Percentiles rank a stretch among this genome's conserved stretches.
These are phyloP conservation scores for Caenorhabditis becei DNA, from an alignment of 2,888 invertebrate species.

Conservation along the genomic window DNA sequence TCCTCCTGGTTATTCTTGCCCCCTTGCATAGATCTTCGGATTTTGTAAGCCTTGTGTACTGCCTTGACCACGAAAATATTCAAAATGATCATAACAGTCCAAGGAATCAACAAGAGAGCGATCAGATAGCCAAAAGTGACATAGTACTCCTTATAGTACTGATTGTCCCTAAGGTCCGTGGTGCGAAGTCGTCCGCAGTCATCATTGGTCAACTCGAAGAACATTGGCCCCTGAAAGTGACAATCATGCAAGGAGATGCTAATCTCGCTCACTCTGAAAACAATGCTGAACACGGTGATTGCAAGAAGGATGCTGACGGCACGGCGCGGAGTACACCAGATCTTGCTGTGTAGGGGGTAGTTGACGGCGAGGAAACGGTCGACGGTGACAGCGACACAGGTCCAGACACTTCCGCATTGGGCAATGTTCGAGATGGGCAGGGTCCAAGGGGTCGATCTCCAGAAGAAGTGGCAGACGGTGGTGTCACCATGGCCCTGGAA, in stretches of 20 bases:
- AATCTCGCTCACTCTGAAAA: slow-evolving; percentile 70
- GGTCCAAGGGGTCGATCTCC: slow-evolving; percentile 75
- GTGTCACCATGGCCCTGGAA: slow-evolving; percentile 57
- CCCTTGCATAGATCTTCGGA: slow-evolving; percentile 69
- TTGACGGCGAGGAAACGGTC: slow-evolving; percentile 79
- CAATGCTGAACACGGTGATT: slow-evolving; percentile 72
- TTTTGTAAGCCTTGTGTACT: slow-evolving; percentile 73
- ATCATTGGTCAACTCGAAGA: slow-evolving; percentile 75
- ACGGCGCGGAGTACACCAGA: slow-evolving; percentile 76
- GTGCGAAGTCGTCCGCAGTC: slow-evolving; percentile 73
- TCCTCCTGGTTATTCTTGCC: slow-evolving; percentile 72
- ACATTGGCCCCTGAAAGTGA: slow-evolving; percentile 70
- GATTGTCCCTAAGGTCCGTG: slow-evolving; percentile 70
- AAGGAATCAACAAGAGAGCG: slow-evolving; percentile 74
- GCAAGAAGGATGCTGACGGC: slow-evolving; percentile 68
- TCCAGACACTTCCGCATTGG: slow-evolving; percentile 78
- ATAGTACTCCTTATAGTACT: slow-evolving; percentile 74
- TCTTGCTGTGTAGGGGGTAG: slow-evolving; percentile 77
- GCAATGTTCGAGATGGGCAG: slow-evolving; percentile 77
- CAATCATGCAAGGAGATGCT: neutral
- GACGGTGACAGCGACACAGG: slow-evolving; percentile 80
- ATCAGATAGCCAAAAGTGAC: slow-evolving; percentile 76
- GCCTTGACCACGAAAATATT: slow-evolving; percentile 76
- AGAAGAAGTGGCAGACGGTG: slow-evolving; percentile 78
- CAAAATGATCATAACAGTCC: slow-evolving; percentile 76